Conservation (phyloP, 1,140 invertebrate species). For the Trachymyrmex septentrionalis region DNA sequence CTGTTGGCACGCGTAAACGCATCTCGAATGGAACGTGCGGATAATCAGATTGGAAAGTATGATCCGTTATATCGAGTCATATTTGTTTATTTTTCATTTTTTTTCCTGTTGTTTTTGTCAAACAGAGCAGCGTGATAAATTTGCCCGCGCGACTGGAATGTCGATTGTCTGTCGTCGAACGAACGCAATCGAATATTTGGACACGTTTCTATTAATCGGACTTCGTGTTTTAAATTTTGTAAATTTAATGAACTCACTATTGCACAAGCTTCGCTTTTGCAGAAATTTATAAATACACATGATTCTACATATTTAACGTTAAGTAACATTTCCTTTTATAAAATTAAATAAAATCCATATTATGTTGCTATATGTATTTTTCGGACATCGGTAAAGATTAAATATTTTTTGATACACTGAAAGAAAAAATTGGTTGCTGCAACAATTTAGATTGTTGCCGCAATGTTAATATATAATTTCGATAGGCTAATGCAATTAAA, state of each 20-base stretch:
- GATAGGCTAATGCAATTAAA: no score
- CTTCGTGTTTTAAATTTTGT: slow-evolving; percentile 19
- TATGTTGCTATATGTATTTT: background rate
- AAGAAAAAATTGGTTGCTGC: no score
- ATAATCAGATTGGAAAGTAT: slow-evolving; percentile 45
- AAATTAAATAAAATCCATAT: background rate
- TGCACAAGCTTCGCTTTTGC: background rate
- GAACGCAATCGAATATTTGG: slow-evolving; percentile 40
- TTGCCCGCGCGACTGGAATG: slow-evolving; percentile 22
- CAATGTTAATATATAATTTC: no score
- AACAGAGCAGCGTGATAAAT: slow-evolving; percentile 31
- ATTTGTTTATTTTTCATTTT: slow-evolving; percentile 50
- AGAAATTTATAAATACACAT: background rate
- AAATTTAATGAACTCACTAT: slow-evolving; percentile 21
- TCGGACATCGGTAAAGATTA: background rate
- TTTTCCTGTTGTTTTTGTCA: slow-evolving; percentile 20
- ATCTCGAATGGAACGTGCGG: background rate
- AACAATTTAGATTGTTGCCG: no score
- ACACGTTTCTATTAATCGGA: slow-evolving; percentile 21
- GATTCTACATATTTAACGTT: slow-evolving; percentile 2
- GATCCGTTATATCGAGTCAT: slow-evolving; percentile 11
- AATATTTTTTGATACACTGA: background rate
- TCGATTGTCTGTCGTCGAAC: background rate
- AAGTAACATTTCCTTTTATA: background rate
- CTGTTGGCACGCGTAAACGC: slow-evolving; percentile 19